phyloP scores from a whole-genome alignment of 2,888 invertebrate species.

The Mimachlamys varia region DNA sequence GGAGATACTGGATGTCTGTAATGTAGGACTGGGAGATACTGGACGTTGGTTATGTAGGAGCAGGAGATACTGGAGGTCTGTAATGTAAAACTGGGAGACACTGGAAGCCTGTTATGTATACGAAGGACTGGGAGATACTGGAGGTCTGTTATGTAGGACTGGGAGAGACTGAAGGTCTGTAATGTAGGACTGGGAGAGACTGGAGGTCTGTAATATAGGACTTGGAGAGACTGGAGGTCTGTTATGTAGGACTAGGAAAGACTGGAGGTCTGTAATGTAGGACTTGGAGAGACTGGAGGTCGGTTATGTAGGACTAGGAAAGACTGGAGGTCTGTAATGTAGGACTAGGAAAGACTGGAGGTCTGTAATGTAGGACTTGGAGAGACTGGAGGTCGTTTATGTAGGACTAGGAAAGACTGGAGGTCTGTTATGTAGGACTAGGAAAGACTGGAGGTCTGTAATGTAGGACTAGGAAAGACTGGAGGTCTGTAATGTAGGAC shows the following conservation, averaged over 20 bases:
- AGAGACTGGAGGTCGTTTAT: not conserved
- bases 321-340: not conserved
- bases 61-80: not conserved
- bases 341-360: not conserved
- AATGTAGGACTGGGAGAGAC: not conserved
- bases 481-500: not conserved
- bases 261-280: not conserved
- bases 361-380: not conserved
- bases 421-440: not conserved
- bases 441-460: not conserved
- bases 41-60: not conserved
- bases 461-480: not conserved
- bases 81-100: not conserved
- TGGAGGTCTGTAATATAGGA: not conserved
- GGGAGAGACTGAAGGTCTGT: not conserved
- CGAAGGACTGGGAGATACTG: not conserved
- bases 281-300: not conserved
- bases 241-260: not conserved
- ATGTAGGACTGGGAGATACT: too few relatives aligned
- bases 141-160: not conserved
- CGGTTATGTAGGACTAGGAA: not conserved
- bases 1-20: too few relatives aligned
- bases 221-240: not conserved
- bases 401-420: not conserved
- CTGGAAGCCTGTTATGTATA: not conserved